These are phyloP conservation scores for Craniophora ligustri DNA, from an alignment of 2,888 invertebrate genomes.

Conservation along the genomic window DNA sequence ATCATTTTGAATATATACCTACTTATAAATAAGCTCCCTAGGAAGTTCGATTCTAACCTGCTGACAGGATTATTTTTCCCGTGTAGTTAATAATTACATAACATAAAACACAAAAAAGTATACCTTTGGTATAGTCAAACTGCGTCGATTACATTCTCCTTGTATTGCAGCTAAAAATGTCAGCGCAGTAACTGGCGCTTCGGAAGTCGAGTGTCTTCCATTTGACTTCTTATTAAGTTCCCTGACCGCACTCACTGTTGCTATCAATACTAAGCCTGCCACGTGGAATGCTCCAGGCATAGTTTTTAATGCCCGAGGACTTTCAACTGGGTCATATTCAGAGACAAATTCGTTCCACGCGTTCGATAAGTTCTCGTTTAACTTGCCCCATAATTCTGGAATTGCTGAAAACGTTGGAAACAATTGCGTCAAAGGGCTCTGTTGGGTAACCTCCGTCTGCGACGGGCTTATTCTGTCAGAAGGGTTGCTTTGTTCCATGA, in stretches of 20 bases:
- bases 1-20: too few relatives aligned
- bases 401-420: constrained; percentile 90
- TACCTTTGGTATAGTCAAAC: constrained; percentile 80
- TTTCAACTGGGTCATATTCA: constrained; percentile 93
- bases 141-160: constrained; percentile 77
- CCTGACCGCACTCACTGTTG: constrained; percentile 89
- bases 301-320: constrained; percentile 90
- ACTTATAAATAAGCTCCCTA: too few relatives aligned
- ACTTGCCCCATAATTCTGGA: constrained; percentile 90
- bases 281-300: constrained; percentile 89
- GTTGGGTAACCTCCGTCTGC: constrained; percentile 63
- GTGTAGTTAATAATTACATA: not conserved
- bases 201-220: constrained; percentile 68
- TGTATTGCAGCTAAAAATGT: constrained; percentile 79
- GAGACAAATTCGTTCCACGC: constrained; percentile 94
- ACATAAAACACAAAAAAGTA: too few relatives aligned
- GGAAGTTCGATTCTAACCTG: too few relatives aligned
- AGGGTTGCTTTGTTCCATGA: constrained; percentile 85
- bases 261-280: constrained; percentile 90
- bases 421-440: constrained; percentile 86
- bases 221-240: constrained; percentile 88
- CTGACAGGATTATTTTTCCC: too few relatives aligned
- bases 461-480: constrained; percentile 70
- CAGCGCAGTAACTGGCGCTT: constrained; percentile 79
- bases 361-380: constrained; percentile 91